Percentiles rank a stretch among this genome's conserved stretches.
phyloP scores from a whole-genome alignment of 2,888 invertebrate genomes.

The Pandemis heparana region DNA sequence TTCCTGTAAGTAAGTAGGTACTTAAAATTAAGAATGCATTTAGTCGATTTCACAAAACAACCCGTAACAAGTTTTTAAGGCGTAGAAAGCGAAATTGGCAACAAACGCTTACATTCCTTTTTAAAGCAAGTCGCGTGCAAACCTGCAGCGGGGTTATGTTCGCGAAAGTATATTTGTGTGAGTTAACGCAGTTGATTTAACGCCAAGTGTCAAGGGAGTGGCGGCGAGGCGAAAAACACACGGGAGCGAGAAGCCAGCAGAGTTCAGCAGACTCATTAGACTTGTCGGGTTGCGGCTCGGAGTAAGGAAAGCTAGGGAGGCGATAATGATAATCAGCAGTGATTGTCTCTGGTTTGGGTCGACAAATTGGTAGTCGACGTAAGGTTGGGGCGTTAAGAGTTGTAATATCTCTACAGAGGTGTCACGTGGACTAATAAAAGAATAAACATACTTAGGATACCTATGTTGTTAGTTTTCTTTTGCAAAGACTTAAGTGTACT shows the following conservation, averaged over 20 bases:
- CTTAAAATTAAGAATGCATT: background rate
- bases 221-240: constrained; percentile 39
- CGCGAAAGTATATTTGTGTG: constrained; percentile 31
- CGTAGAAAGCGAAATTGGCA: background rate
- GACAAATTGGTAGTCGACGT: too few relatives aligned
- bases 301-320: constrained; percentile 16
- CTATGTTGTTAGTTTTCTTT: too few relatives aligned
- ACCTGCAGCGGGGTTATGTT: constrained; percentile 20
- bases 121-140: constrained; percentile 10
- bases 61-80: background rate
- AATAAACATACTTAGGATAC: too few relatives aligned
- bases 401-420: too few relatives aligned
- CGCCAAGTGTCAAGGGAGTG: constrained; percentile 32
- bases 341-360: background rate
- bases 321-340: background rate
- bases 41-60: background rate
- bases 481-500: background rate
- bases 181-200: constrained; percentile 40
- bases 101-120: constrained; percentile 5
- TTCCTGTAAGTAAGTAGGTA: too few relatives aligned
- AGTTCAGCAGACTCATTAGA: constrained; percentile 43
- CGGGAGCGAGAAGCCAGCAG: constrained; percentile 37
- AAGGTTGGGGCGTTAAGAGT: background rate
- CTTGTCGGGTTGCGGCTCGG: constrained; percentile 27
- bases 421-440: too few relatives aligned